Conservation (phyloP, 2,113 vertebrate species). For the Percina caprodes region DNA sequence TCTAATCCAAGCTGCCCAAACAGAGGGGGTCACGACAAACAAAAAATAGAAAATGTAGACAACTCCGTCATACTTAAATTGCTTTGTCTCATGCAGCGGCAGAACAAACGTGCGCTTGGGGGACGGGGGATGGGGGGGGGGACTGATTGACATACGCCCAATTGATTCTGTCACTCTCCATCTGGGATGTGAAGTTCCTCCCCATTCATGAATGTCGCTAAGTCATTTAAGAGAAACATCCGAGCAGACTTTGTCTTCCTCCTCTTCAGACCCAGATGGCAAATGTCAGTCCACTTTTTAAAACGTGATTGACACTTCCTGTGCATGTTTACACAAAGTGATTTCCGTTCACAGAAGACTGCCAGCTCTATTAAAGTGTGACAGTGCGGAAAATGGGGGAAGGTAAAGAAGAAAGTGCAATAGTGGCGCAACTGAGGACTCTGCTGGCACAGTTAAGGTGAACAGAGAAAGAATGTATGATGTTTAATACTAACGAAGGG, state of each 20-base stretch:
- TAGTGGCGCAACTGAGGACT: neutral
- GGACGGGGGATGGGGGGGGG: neutral
- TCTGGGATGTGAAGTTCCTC: slow-evolving; percentile 39
- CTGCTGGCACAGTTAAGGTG: neutral
- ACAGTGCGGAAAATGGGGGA: slow-evolving; percentile 13
- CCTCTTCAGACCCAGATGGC: slow-evolving; percentile 27
- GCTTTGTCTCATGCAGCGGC: slow-evolving; percentile 40
- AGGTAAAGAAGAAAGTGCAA: neutral
- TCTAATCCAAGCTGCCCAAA: neutral
- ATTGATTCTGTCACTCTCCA: slow-evolving; percentile 67
- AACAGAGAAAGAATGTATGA: slow-evolving; percentile 1
- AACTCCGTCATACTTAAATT: slow-evolving; percentile 49
- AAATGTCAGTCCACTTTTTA: slow-evolving; percentile 45
- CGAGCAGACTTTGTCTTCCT: neutral
- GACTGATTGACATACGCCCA: slow-evolving; percentile 52
- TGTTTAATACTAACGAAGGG: neutral
- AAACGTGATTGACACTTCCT: slow-evolving; percentile 45
- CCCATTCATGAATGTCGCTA: slow-evolving; percentile 1
- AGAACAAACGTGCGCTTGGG: slow-evolving; percentile 12
- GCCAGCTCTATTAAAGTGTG: slow-evolving; percentile 48
- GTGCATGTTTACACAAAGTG: slow-evolving; percentile 47
- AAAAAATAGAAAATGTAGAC: slow-evolving; percentile 30
- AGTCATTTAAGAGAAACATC: slow-evolving; percentile 13
- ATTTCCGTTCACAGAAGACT: slow-evolving; percentile 29
- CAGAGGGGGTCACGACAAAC: slow-evolving; percentile 27